These are phyloP conservation scores for Acrocephalus arundinaceus DNA, from an alignment of 2,113 vertebrate genomes.

Conservation along the genomic window DNA sequence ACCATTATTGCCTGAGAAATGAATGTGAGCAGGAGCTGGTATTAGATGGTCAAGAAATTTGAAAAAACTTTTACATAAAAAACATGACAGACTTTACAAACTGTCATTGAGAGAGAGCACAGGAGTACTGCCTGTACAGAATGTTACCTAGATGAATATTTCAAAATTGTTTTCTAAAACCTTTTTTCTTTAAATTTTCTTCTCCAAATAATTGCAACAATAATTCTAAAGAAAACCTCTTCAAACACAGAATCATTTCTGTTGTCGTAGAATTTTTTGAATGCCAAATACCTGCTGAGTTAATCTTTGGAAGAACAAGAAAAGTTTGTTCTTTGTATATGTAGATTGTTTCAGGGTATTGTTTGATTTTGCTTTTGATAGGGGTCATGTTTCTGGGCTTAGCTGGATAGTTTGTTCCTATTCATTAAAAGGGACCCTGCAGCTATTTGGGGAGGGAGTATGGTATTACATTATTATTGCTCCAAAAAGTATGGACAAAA, in stretches of 20 bases:
- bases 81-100: neutral
- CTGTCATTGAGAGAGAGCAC: neutral
- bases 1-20: neutral
- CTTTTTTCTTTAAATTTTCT: neutral
- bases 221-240: neutral
- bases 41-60: neutral
- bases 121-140: neutral
- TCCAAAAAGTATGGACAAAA: constrained; percentile 60
- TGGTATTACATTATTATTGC: constrained; percentile 55
- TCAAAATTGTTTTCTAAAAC: neutral
- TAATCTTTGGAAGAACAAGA: constrained; percentile 52
- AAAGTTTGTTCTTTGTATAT: constrained; percentile 42
- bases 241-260: constrained; percentile 11
- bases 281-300: constrained; percentile 48
- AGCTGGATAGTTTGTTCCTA: constrained; percentile 59
- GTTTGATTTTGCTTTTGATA: constrained; percentile 57
- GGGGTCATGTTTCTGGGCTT: constrained; percentile 42
- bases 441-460: constrained; percentile 37
- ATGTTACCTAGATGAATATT: neutral
- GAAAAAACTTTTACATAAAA: neutral
- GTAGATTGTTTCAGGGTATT: constrained; percentile 54
- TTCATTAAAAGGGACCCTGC: constrained; percentile 61
- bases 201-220: neutral
- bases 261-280: constrained; percentile 31
- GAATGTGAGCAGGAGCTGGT: neutral